These are phyloP conservation scores for Muscicapa adusta DNA, from an alignment of 2,113 vertebrate species.

Conservation along the genomic window DNA sequence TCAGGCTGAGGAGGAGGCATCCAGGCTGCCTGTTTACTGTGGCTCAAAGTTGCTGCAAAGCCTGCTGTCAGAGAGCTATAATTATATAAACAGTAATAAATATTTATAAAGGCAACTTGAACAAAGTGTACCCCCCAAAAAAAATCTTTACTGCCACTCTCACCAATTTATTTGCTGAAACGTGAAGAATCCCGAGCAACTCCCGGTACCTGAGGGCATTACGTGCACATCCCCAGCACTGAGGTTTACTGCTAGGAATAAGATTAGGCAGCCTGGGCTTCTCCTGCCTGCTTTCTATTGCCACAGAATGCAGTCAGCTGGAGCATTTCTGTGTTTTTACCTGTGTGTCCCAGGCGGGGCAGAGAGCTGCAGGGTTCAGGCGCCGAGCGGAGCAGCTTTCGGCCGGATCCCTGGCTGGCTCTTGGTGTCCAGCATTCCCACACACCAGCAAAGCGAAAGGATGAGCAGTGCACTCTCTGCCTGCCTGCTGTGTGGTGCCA, in stretches of 20 bases:
- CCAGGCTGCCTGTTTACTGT: constrained; percentile 5
- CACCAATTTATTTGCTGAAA: constrained; percentile 11
- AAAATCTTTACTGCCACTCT: not conserved
- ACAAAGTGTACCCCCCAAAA: not conserved
- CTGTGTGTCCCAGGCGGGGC: constrained; percentile 58
- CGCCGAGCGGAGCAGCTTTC: not conserved
- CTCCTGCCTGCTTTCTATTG: not conserved
- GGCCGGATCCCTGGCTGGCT: constrained; percentile 37
- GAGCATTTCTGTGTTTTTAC: constrained; percentile 54
- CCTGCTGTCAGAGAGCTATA: not conserved
- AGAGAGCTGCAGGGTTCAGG: constrained; percentile 30
- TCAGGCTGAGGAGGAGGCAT: constrained; percentile 4
- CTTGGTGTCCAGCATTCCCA: constrained; percentile 76
- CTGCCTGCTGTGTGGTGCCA: constrained; percentile 74
- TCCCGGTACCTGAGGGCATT: constrained; percentile 11
- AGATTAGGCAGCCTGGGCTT: constrained; percentile 20
- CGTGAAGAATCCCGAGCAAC: not conserved
- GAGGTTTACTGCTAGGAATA: not conserved
- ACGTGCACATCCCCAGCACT: not conserved
- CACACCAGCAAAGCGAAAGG: constrained; percentile 63
- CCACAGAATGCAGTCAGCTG: not conserved
- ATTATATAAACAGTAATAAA: constrained; percentile 46
- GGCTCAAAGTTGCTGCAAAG: constrained; percentile 16
- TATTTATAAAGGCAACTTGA: constrained; percentile 40
- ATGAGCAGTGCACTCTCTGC: constrained; percentile 67